Percentiles rank a stretch among this genome's conserved stretches.
These are phyloP conservation scores for Calameuta pallipes DNA, from an alignment of 2,888 invertebrate species.

Conservation along the genomic window DNA sequence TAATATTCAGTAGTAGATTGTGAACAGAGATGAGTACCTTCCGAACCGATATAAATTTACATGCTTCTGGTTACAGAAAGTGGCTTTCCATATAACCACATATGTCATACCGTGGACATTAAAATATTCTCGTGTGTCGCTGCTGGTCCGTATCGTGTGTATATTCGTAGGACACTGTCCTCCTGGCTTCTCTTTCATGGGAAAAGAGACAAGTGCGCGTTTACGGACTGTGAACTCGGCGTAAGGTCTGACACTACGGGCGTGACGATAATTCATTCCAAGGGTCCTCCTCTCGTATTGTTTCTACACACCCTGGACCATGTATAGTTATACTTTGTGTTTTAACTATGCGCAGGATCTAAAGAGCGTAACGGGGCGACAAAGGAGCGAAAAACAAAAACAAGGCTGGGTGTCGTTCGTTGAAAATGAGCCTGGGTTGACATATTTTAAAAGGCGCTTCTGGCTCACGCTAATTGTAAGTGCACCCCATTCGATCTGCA, in stretches of 20 bases:
- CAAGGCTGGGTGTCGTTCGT: not conserved
- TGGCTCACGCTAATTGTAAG: not conserved
- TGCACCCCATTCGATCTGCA: not conserved
- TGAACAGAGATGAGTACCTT: not conserved
- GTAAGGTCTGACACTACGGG: slow-evolving; percentile 23
- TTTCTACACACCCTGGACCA: slow-evolving; percentile 19
- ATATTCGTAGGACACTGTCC: not conserved
- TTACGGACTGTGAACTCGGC: slow-evolving; percentile 47
- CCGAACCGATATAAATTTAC: not conserved
- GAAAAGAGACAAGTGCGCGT: slow-evolving; percentile 49
- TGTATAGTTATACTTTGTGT: not conserved
- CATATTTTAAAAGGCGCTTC: not conserved
- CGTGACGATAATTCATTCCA: slow-evolving; percentile 43
- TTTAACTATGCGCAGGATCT: not conserved
- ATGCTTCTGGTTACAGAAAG: not conserved
- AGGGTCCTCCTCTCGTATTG: slow-evolving; percentile 36
- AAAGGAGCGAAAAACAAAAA: not conserved
- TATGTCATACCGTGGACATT: not conserved
- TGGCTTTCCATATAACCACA: not conserved
- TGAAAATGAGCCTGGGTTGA: not conserved
- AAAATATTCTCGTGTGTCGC: not conserved
- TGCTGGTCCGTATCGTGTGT: not conserved
- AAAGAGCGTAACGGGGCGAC: not conserved
- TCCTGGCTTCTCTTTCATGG: slow-evolving; percentile 14
- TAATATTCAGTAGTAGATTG: not conserved